Evolutionary conservation across 2,797 vertebrate species (phyloP).

Genomic region (Taenioides sp.): DNA sequence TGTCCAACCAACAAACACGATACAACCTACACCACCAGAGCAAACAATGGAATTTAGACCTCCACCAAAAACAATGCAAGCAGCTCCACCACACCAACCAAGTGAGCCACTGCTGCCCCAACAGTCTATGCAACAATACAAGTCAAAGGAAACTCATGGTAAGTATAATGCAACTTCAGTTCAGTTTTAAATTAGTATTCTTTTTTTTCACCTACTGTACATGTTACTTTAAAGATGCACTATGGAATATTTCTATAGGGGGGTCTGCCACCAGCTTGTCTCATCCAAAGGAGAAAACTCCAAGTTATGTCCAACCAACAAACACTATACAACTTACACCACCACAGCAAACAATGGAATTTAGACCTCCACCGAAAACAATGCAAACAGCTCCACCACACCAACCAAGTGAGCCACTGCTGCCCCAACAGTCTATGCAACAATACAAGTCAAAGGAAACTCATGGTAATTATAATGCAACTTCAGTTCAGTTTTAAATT

Average conservation of each 20-base stretch:
- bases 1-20: background rate
- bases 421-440: slow-evolving; percentile 15
- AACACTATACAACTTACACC: background rate
- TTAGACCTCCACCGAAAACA: background rate
- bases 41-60: background rate
- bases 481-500: background rate
- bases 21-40: background rate
- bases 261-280: too few relatives aligned
- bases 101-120: background rate
- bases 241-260: too few relatives aligned
- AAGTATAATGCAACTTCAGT: slow-evolving; percentile 3
- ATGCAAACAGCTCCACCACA: background rate
- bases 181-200: background rate
- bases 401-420: background rate
- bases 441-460: slow-evolving; percentile 36
- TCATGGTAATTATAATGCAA: slow-evolving; percentile 45
- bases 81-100: background rate
- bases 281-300: background rate
- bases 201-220: background rate
- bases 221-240: background rate
- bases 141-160: slow-evolving; percentile 49
- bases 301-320: background rate
- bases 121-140: slow-evolving; percentile 35
- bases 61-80: background rate
- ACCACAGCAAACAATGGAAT: background rate